These are phyloP conservation scores for Staurois parvus DNA, from an alignment of 2,797 vertebrate species.

Conservation along the genomic window DNA sequence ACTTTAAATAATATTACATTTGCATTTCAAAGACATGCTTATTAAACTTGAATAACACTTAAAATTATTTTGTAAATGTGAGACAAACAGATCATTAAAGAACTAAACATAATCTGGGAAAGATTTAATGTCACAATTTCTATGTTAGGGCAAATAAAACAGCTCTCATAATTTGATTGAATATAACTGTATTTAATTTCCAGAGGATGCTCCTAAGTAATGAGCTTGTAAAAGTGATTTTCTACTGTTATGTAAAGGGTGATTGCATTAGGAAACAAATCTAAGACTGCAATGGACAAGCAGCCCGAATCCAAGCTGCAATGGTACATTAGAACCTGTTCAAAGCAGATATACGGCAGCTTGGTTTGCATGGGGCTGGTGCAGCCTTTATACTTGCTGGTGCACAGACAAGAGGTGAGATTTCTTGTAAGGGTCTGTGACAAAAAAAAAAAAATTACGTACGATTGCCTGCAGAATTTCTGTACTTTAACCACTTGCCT, in stretches of 20 bases:
- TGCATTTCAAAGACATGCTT: constrained; percentile 2
- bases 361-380: too few species aligned
- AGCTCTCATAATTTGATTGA: constrained; percentile 36
- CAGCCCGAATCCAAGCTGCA: too few species aligned
- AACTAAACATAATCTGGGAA: constrained; percentile 18
- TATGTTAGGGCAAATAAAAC: constrained; percentile 24
- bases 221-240: constrained; percentile 1
- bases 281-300: too few species aligned
- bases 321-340: too few species aligned
- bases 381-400: too few species aligned
- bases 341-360: too few species aligned
- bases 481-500: too few species aligned
- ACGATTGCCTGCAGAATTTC: too few species aligned
- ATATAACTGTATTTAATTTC: constrained; percentile 47
- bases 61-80: constrained; percentile 47
- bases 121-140: constrained; percentile 31
- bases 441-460: too few species aligned
- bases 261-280: too few species aligned
- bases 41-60: constrained; percentile 23
- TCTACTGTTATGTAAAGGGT: constrained; percentile 4
- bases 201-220: constrained; percentile 13
- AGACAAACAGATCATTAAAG: constrained; percentile 49
- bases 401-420: too few species aligned
- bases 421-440: too few species aligned
- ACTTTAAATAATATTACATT: constrained; percentile 40